Evolutionary conservation across 2,797 vertebrate species (phyloP).

Genomic region (Acanthornis magna): DNA sequence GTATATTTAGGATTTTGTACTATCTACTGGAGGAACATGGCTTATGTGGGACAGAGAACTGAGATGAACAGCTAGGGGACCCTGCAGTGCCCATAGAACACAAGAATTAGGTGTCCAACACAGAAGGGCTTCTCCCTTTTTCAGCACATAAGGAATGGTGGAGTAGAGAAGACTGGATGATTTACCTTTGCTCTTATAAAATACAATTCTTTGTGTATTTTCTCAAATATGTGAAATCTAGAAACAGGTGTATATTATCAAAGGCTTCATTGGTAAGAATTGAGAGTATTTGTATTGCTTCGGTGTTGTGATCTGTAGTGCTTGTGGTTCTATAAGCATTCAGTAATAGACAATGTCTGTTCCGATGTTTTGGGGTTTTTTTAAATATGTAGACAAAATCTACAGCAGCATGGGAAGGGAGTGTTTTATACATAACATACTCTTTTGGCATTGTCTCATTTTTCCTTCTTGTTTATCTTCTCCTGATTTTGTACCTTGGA

Average conservation of each 20-base stretch:
- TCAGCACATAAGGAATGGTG: neutral
- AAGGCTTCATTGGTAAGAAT: neutral
- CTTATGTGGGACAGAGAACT: neutral
- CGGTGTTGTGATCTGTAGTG: neutral
- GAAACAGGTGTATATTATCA: neutral
- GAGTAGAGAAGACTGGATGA: neutral
- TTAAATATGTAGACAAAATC: neutral
- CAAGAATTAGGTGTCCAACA: neutral
- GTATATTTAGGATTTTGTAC: neutral
- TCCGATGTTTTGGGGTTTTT: neutral
- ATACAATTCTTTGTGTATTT: neutral
- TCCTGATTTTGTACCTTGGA: neutral
- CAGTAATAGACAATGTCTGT: neutral
- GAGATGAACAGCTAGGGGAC: neutral
- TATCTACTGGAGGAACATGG: neutral
- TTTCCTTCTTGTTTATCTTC: neutral
- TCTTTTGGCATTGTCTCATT: neutral
- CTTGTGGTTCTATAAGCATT: neutral
- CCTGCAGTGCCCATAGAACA: neutral
- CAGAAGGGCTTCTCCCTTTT: neutral
- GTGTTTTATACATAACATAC: neutral
- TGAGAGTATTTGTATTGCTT: neutral
- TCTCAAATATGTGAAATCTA: neutral
- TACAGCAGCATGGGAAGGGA: neutral
- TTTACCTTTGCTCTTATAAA: accelerated